Evolutionary conservation across 1,140 invertebrate genomes (phyloP).

Genomic region (Drosophila parabipectinata): DNA sequence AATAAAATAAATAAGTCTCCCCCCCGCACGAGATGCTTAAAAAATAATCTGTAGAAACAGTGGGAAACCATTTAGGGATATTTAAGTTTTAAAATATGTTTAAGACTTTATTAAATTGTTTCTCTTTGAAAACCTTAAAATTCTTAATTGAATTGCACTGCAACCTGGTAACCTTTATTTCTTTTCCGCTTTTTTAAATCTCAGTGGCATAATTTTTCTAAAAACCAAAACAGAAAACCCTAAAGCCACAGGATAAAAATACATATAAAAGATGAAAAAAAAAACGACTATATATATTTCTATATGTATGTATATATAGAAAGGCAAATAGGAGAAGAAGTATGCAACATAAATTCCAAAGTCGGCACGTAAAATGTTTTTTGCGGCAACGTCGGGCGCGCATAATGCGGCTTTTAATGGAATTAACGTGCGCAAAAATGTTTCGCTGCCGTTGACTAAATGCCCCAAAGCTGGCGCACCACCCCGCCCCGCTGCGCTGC

Average conservation of each 20-base stretch:
- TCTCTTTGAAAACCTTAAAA: no score
- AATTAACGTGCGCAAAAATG: slow-evolving; percentile 65
- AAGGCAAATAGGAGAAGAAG: background rate
- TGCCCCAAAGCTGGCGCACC: background rate
- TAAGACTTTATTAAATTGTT: background rate
- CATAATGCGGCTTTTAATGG: slow-evolving; percentile 65
- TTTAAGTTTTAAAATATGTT: background rate
- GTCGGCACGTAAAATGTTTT: slow-evolving; percentile 42
- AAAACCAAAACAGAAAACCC: background rate
- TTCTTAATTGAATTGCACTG: background rate
- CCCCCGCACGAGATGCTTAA: background rate
- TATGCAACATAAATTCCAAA: slow-evolving; percentile 53
- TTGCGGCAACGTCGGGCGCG: slow-evolving; percentile 14
- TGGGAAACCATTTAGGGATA: background rate
- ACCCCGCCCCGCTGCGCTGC: background rate
- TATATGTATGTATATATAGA: background rate
- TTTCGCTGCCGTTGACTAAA: slow-evolving; percentile 36
- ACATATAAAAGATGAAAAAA: background rate
- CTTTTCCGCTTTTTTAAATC: slow-evolving; percentile 1
- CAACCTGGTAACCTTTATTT: background rate
- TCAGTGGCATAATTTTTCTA: background rate
- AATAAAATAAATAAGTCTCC: background rate
- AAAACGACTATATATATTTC: background rate
- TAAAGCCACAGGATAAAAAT: background rate
- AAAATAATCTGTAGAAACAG: background rate